Conservation (phyloP, 64 coral and sea anemone genomes). For the Orbicella faveolata region DNA sequence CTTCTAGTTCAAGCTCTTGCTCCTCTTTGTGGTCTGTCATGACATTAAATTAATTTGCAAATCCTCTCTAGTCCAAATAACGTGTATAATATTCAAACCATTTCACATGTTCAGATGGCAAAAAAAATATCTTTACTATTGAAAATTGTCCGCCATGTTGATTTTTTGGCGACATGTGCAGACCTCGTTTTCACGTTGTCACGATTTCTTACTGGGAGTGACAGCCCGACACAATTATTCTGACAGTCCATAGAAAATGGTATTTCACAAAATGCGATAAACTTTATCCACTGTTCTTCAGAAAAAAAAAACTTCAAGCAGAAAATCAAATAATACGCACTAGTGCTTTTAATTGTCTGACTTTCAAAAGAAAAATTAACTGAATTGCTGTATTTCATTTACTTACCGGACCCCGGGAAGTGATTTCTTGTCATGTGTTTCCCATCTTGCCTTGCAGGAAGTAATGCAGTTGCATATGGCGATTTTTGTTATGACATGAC, state of each 20-base stretch:
- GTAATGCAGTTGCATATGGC: constrained; percentile 19
- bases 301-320: too few species aligned
- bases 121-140: background rate
- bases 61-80: background rate
- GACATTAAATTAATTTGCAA: background rate
- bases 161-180: background rate
- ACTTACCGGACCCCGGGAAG: background rate
- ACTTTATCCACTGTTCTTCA: too few species aligned
- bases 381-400: background rate
- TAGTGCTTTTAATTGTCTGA: background rate
- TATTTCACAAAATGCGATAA: too few species aligned
- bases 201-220: background rate
- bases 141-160: constrained; percentile 50
- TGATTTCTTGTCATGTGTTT: background rate
- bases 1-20: constrained; percentile 87
- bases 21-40: constrained; percentile 84
- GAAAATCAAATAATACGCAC: too few species aligned
- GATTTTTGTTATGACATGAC: constrained; percentile 16
- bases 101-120: background rate
- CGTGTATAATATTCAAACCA: background rate
- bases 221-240: background rate
- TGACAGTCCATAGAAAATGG: too few species aligned
- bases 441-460: constrained; percentile 28
- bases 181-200: constrained; percentile 47
- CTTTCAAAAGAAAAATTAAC: background rate